Evolutionary conservation across 2,888 invertebrate species (phyloP).

Genomic region (Melitaea athalia): DNA sequence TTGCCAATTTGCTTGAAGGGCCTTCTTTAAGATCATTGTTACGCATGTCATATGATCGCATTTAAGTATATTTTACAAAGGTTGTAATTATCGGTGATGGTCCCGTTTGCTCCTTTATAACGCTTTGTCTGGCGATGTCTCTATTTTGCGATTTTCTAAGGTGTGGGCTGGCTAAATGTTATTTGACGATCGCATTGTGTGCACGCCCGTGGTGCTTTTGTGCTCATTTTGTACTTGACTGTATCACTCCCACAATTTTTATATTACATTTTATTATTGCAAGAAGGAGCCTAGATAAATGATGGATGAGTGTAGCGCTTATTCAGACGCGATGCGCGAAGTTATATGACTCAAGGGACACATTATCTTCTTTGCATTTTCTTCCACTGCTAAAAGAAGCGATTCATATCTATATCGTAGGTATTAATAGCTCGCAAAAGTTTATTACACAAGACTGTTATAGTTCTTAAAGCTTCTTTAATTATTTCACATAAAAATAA

Average conservation of each 20-base stretch:
- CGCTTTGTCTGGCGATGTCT: constrained; percentile 74
- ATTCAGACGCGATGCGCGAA: constrained; percentile 57
- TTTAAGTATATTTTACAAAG: constrained; percentile 68
- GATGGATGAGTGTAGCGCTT: constrained; percentile 67
- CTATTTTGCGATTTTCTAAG: constrained; percentile 80
- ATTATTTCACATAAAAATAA: too few relatives aligned
- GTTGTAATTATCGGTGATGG: constrained; percentile 79
- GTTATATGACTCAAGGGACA: constrained; percentile 73
- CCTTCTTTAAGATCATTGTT: constrained; percentile 56
- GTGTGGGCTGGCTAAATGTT: constrained; percentile 81
- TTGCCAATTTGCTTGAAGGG: constrained; percentile 56
- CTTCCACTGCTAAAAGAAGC: too few relatives aligned
- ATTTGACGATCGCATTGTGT: constrained; percentile 79
- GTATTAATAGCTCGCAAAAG: too few relatives aligned
- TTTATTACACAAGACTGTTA: too few relatives aligned
- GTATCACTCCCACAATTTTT: constrained; percentile 80
- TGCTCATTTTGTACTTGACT: constrained; percentile 59
- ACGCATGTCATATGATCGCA: constrained; percentile 60
- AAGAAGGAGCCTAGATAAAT: constrained; percentile 60
- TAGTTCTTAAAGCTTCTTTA: too few relatives aligned
- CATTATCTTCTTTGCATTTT: constrained; percentile 26
- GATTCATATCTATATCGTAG: background rate
- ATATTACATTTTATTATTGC: constrained; percentile 57
- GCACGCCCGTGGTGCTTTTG: constrained; percentile 76
- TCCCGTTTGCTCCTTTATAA: constrained; percentile 67